Base-by-base conservation (phyloP, 2,888 invertebrate species). In the Lasioglossum villosulum region DNA sequence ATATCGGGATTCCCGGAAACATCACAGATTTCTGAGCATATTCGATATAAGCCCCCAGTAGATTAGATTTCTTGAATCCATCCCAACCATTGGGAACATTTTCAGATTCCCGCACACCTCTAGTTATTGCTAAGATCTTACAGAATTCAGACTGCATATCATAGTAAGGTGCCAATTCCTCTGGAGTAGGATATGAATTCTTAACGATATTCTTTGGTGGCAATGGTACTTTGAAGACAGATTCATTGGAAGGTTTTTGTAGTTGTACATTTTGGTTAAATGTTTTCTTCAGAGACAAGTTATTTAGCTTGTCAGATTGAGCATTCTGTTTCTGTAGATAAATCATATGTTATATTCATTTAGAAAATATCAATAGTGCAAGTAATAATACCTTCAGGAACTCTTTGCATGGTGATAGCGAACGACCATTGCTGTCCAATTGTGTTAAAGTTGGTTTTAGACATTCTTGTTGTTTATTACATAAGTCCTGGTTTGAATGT, bases 221-320 rank as follows among this genome's bases (percentile, higher is more conserved):
- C 27, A 79, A 76, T 68, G 93, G 93, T 81, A 86, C 90, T 42
- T 87, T 90, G 30, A 93, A 93, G 30, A 86, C 19, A 72, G 34
- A 42, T 48, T 91, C 84, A 48, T 90, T 84, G 1, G 45, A 80
- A 37, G 70, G 73, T 74, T 84, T 88, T 56, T 84, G 63, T 75
- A 45, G 37, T 30, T 86, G 86, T 23, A 80, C 75, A 68, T 80
- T 39, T 71, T 75, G 82, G 12, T 77, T 76, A 37, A 86, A 75
- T 52, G 82, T 83, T 56, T 78, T 52, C 30, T 84, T 87, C 16
- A 71, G 30, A 59, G 34, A 56, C 30, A 16, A 30, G 10, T 70
- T 74, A 34, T 70, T 87, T 30, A 82, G 56, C 83, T 82, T 89
- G 3, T 42, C 12, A 19, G 66, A 72, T 30, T 80, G 70, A 30